Conservation (phyloP, 2,113 vertebrate species). For the Phalacrocorax pelagicus region DNA sequence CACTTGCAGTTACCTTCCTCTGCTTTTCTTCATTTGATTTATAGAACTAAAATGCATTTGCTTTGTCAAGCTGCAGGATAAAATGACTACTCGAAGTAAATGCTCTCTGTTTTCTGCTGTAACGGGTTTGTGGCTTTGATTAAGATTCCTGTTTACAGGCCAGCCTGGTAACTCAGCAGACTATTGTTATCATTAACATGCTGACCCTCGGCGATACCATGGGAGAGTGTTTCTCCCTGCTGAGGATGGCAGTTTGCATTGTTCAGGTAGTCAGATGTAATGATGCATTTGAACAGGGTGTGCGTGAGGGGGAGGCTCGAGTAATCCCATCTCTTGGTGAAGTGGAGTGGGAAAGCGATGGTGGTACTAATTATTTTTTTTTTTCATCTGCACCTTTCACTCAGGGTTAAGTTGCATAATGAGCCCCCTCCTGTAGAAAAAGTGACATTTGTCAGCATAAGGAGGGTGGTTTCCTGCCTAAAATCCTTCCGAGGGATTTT, state of each 20-base stretch:
- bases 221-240: constrained; percentile 52
- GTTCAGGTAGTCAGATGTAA: constrained; percentile 57
- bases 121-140: constrained; percentile 27
- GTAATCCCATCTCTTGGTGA: constrained; percentile 3
- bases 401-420: background rate
- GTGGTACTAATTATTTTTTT: background rate
- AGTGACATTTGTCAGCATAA: background rate
- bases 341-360: background rate
- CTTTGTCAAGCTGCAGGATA: background rate
- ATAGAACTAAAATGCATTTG: background rate
- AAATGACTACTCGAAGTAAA: constrained; percentile 31
- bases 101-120: background rate
- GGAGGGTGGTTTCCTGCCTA: background rate
- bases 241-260: constrained; percentile 67
- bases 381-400: background rate
- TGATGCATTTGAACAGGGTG: constrained; percentile 13
- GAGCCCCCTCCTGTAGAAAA: background rate
- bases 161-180: constrained; percentile 55
- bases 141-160: constrained; percentile 66
- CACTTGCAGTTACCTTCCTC: background rate
- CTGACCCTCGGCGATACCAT: constrained; percentile 57
- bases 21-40: constrained; percentile 14
- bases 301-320: constrained; percentile 22
- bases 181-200: constrained; percentile 60
- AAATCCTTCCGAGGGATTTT: background rate